These are phyloP conservation scores for Amphiduros pacificus DNA, from an alignment of 2,888 invertebrate species.

Conservation along the genomic window DNA sequence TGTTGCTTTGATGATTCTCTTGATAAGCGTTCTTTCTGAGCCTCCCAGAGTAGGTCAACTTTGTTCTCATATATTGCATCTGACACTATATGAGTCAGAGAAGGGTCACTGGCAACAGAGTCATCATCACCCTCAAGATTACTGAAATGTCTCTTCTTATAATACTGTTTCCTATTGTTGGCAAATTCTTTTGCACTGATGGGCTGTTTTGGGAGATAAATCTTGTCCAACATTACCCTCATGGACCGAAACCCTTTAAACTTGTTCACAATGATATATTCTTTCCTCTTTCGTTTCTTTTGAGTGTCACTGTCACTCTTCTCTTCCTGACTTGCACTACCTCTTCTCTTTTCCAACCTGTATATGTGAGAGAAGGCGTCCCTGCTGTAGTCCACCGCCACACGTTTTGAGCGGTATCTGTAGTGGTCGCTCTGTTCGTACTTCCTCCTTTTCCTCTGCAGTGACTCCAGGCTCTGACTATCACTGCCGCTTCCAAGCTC, in stretches of 20 bases:
- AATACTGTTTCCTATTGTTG: neutral
- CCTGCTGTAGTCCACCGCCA: slow-evolving; percentile 9
- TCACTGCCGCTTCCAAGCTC: too few relatives aligned
- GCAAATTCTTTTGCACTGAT: neutral
- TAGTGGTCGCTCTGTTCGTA: slow-evolving; percentile 13
- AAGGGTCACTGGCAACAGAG: neutral
- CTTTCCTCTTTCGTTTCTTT: slow-evolving; percentile 3
- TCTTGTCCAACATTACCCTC: slow-evolving; percentile 39
- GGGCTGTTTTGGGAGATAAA: slow-evolving; percentile 18
- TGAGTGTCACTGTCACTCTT: neutral
- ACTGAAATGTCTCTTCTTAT: neutral
- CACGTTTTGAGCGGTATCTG: slow-evolving; percentile 2
- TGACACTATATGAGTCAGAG: slow-evolving; percentile 13
- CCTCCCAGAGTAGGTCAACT: slow-evolving; percentile 16
- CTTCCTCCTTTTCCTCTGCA: slow-evolving; percentile 8
- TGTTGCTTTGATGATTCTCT: neutral
- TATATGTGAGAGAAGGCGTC: slow-evolving; percentile 10
- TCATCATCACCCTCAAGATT: neutral
- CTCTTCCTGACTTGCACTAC: neutral
- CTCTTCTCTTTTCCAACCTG: neutral
- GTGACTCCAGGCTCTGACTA: too few relatives aligned
- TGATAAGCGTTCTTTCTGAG: slow-evolving; percentile 14
- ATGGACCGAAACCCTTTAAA: slow-evolving; percentile 45
- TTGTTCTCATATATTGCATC: slow-evolving; percentile 16
- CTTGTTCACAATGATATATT: slow-evolving; percentile 15